A percentile compares a stretch with the other conserved stretches of the same genome.
These are phyloP conservation scores for Asteroscopus sphinx DNA, from an alignment of 2,888 invertebrate genomes.

Conservation along the genomic window DNA sequence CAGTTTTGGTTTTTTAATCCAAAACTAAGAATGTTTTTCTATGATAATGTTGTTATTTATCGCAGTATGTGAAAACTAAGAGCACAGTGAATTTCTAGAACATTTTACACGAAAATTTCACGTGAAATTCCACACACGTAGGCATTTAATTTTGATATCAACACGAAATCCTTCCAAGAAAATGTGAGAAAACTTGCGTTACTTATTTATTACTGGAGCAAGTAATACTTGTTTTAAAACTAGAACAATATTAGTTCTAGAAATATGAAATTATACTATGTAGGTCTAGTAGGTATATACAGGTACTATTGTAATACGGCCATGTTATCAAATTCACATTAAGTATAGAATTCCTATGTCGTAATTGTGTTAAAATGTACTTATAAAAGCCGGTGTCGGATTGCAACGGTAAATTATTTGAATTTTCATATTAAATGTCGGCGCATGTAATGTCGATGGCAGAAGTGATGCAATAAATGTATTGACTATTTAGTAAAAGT, in stretches of 20 bases:
- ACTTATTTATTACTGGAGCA: conserved; percentile 33
- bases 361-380: conserved; percentile 45
- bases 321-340: conserved; percentile 38
- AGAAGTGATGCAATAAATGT: conserved; percentile 6
- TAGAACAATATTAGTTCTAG: conserved; percentile 44
- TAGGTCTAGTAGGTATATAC: conserved; percentile 10
- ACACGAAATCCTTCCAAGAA: conserved; percentile 36
- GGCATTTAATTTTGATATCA: conserved; percentile 1
- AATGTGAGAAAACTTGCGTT: conserved; percentile 26
- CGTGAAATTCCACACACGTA: neutral
- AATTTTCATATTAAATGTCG: conserved; percentile 50
- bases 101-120: neutral
- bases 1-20: too few relatives aligned
- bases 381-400: conserved; percentile 40
- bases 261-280: conserved; percentile 47
- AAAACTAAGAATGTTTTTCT: too few relatives aligned
- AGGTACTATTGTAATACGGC: conserved; percentile 34
- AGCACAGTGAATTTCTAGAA: too few relatives aligned
- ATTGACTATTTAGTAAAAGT: neutral
- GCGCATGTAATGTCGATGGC: conserved; percentile 11
- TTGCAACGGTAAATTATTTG: conserved; percentile 51
- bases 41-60: too few relatives aligned
- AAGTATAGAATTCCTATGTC: conserved; percentile 38
- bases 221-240: conserved; percentile 35
- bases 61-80: too few relatives aligned